Evolutionary conservation across 2,797 vertebrate species (phyloP).

Genomic region (Apodemus agrarius): DNA sequence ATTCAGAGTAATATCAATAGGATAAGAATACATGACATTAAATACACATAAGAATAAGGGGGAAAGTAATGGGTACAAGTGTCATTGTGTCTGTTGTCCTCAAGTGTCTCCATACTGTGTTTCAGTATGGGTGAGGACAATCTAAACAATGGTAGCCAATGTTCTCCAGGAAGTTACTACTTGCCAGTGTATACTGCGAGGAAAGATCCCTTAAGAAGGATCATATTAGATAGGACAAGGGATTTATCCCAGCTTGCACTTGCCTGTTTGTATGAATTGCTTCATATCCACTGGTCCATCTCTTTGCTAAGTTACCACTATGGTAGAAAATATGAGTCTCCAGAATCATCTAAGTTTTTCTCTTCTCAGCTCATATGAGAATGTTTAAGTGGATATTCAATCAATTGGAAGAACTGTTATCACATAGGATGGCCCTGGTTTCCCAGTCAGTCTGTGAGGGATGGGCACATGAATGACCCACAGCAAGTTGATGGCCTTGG

Average conservation of each 20-base stretch:
- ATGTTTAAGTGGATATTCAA: background rate
- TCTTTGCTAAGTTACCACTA: background rate
- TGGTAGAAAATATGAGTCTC: background rate
- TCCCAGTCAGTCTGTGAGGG: background rate
- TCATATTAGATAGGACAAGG: background rate
- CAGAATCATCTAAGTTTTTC: too few species aligned
- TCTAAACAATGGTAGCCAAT: fast-evolving
- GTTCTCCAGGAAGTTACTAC: fast-evolving
- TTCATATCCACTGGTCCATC: too few species aligned
- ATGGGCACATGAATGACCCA: background rate
- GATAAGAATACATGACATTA: background rate
- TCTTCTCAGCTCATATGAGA: background rate
- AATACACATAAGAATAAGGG: too few species aligned
- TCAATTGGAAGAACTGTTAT: background rate
- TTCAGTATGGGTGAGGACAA: fast-evolving
- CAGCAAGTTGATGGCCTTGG: background rate
- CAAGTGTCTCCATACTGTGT: fast-evolving
- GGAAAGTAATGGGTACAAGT: fast-evolving
- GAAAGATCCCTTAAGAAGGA: background rate
- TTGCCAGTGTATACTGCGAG: fast-evolving
- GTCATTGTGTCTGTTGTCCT: fast-evolving
- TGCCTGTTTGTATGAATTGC: background rate
- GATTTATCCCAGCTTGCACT: fast-evolving
- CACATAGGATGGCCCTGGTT: background rate
- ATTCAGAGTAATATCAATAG: background rate